These are phyloP conservation scores for Siphlonurus alternatus DNA, from an alignment of 2,888 invertebrate genomes.

Conservation along the genomic window DNA sequence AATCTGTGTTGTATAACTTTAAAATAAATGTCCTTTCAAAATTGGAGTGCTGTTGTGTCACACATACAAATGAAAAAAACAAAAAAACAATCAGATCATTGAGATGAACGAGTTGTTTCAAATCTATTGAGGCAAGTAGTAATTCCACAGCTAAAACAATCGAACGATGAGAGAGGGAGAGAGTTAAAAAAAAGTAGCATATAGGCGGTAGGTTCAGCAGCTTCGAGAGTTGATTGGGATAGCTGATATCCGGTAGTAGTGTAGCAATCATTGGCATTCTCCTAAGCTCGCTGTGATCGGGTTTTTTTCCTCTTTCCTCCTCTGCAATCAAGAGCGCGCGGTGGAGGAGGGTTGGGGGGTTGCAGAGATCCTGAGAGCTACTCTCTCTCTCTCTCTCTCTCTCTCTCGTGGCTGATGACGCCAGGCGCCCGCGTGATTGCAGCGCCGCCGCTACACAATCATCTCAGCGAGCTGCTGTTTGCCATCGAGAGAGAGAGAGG, in stretches of 20 bases:
- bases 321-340: neutral
- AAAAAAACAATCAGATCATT: neutral
- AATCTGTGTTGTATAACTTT: too few relatives aligned
- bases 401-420: constrained; percentile 5
- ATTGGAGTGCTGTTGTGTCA: too few relatives aligned
- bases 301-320: neutral
- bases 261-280: constrained; percentile 3
- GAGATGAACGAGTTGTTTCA: neutral
- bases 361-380: neutral
- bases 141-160: neutral
- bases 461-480: neutral
- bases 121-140: neutral
- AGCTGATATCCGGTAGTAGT: neutral
- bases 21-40: too few relatives aligned
- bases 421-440: neutral
- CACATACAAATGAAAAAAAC: neutral
- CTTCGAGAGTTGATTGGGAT: constrained; percentile 1
- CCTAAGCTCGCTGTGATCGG: constrained; percentile 1
- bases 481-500: neutral
- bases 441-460: neutral
- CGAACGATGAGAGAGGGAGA: neutral
- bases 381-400: constrained; percentile 16
- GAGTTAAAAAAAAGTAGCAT: neutral
- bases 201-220: neutral
- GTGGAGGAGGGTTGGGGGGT: neutral